phyloP scores from a whole-genome alignment of 2,113 vertebrate genomes.

The Raja brachyura region DNA sequence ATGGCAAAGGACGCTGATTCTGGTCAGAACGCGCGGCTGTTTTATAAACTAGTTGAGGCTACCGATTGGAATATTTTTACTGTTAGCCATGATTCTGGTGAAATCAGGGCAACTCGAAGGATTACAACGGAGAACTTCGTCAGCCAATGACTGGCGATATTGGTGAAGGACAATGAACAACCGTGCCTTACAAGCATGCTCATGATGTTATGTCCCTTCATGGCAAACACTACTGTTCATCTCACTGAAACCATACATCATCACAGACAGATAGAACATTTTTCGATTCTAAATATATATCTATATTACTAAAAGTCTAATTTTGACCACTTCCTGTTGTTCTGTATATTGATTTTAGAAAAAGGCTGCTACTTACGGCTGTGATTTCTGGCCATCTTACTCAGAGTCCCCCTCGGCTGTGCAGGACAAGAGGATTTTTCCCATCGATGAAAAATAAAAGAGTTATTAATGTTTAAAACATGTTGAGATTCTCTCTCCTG shows the following conservation, averaged over 20 bases:
- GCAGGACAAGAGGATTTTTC: too few species aligned
- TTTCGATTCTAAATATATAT: slow-evolving; percentile 62
- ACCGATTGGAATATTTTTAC: slow-evolving; percentile 52
- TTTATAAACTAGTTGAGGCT: slow-evolving; percentile 51
- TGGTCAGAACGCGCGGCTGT: too few species aligned
- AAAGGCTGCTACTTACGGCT: too few species aligned
- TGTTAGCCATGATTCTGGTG: slow-evolving; percentile 52
- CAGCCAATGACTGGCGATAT: slow-evolving; percentile 54
- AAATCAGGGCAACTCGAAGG: slow-evolving; percentile 52
- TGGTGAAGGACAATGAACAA: slow-evolving; percentile 61
- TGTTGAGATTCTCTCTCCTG: too few species aligned
- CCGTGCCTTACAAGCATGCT: slow-evolving; percentile 60
- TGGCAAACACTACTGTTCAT: slow-evolving; percentile 55
- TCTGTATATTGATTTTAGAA: too few species aligned
- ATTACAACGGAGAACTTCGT: slow-evolving; percentile 54
- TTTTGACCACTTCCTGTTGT: too few species aligned
- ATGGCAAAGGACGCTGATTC: slow-evolving; percentile 53
- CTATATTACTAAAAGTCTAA: too few species aligned
- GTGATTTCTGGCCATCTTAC: too few species aligned
- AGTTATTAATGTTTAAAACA: too few species aligned
- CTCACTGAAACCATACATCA: slow-evolving; percentile 38
- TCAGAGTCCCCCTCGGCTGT: too few species aligned
- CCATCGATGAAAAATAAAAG: too few species aligned
- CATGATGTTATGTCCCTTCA: slow-evolving; percentile 59
- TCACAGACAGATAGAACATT: slow-evolving; percentile 47